These are phyloP conservation scores for Ploceus nigricollis DNA, from an alignment of 2,113 vertebrate species.

Conservation along the genomic window DNA sequence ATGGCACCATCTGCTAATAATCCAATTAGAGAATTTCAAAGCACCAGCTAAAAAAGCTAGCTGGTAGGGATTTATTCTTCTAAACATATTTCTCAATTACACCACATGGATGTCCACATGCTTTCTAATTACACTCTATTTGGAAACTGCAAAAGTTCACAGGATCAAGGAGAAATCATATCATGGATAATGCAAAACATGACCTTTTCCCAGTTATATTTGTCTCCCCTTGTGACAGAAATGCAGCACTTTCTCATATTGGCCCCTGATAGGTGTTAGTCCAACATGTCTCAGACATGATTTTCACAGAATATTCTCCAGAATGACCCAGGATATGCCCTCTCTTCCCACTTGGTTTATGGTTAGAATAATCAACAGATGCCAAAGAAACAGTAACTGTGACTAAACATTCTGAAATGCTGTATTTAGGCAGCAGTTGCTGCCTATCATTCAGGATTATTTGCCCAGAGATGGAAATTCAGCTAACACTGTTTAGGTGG, in stretches of 20 bases:
- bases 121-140: slow-evolving; percentile 20
- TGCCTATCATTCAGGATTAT: background rate
- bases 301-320: background rate
- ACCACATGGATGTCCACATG: slow-evolving; percentile 41
- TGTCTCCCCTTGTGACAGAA: background rate
- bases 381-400: background rate
- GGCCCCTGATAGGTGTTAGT: background rate
- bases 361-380: background rate
- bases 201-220: background rate
- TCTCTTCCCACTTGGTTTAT: background rate
- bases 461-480: background rate
- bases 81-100: slow-evolving; percentile 51
- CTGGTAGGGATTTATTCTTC: slow-evolving; percentile 46
- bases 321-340: background rate
- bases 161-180: slow-evolving; percentile 10
- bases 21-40: slow-evolving; percentile 68
- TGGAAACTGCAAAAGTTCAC: slow-evolving; percentile 24
- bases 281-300: background rate
- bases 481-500: background rate
- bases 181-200: background rate
- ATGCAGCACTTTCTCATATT: background rate
- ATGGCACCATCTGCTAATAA: slow-evolving; percentile 69
- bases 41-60: slow-evolving; percentile 29
- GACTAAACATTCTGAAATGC: background rate
- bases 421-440: background rate